Conservation (phyloP, 2,797 vertebrate species). For the Dendrocincla fuliginosa region DNA sequence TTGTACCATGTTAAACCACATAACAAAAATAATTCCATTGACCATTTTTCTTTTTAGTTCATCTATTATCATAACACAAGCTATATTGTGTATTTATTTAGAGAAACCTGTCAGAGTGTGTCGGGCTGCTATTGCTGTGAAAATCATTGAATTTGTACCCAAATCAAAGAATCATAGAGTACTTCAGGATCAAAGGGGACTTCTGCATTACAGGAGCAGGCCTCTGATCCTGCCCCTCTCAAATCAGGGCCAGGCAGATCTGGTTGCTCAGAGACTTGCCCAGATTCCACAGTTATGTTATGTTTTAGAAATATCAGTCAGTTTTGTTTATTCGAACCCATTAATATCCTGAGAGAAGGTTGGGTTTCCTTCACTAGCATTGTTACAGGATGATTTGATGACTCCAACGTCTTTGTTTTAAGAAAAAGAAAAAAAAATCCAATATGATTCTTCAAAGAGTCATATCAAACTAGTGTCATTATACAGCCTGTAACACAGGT, state of each 20-base stretch:
- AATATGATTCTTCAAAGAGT: background rate
- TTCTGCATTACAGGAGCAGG: background rate
- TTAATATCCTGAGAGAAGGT: background rate
- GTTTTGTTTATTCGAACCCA: background rate
- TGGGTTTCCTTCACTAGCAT: background rate
- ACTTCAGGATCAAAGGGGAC: background rate
- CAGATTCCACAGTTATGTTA: background rate
- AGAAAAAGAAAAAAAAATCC: accelerated
- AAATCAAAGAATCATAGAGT: background rate
- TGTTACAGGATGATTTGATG: background rate
- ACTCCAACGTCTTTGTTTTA: background rate
- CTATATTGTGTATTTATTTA: background rate
- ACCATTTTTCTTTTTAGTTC: background rate
- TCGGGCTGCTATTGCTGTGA: background rate
- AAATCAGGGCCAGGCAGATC: background rate
- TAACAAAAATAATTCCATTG: background rate
- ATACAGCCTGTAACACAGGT: background rate
- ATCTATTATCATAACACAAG: background rate
- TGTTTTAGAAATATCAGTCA: background rate
- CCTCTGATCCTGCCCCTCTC: background rate
- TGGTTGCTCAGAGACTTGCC: background rate
- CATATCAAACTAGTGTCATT: background rate
- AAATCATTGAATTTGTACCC: background rate
- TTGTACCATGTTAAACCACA: background rate
- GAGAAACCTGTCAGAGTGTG: background rate